These are phyloP conservation scores for Trichopoda pennipes DNA, from an alignment of 2,888 invertebrate genomes.

Conservation along the genomic window DNA sequence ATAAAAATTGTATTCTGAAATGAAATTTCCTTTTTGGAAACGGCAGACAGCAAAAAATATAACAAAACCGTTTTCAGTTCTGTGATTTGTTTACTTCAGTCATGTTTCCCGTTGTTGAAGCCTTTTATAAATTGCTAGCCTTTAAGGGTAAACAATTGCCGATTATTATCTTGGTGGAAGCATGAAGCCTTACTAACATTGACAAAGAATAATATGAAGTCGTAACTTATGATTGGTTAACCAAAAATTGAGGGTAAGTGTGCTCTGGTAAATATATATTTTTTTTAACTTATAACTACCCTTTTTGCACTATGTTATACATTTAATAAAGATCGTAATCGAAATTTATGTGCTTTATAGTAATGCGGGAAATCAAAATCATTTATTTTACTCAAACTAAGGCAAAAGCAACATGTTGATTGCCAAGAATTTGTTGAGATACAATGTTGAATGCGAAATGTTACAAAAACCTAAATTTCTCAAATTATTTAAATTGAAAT, in stretches of 20 bases:
- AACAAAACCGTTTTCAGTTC: constrained; percentile 10
- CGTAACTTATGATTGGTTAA: constrained; percentile 66
- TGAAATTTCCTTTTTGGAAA: constrained; percentile 61
- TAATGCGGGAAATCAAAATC: not conserved
- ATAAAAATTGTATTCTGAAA: constrained; percentile 41
- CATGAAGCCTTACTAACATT: constrained; percentile 38
- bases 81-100: constrained; percentile 61
- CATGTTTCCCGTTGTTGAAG: constrained; percentile 54
- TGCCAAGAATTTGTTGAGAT: not conserved
- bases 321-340: constrained; percentile 59
- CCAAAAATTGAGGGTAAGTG: constrained; percentile 60
- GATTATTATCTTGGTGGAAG: constrained; percentile 59
- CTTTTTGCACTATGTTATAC: constrained; percentile 44
- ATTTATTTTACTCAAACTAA: not conserved
- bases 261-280: constrained; percentile 45
- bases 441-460: constrained; percentile 12
- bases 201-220: constrained; percentile 25
- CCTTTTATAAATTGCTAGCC: constrained; percentile 53
- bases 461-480: no score
- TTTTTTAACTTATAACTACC: constrained; percentile 46
- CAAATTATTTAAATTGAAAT: no score
- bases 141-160: constrained; percentile 59
- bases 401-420: not conserved
- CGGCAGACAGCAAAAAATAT: constrained; percentile 14
- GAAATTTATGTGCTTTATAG: constrained; percentile 53